Conservation (phyloP, 2,797 vertebrate species). For the Melanotaenia boesemani region DNA sequence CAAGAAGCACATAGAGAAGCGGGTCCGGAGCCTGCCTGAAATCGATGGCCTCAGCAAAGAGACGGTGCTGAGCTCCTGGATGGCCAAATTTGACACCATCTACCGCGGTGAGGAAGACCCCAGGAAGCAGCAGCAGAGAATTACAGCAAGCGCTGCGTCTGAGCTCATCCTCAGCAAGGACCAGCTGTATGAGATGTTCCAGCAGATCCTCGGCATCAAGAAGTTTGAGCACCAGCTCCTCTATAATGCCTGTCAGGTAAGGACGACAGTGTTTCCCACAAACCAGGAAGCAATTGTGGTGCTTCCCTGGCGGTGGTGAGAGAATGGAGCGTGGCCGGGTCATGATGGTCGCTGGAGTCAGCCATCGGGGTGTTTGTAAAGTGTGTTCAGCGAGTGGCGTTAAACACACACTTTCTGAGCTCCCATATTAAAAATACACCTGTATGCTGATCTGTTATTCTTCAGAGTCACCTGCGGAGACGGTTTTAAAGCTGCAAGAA, state of each 20-base stretch:
- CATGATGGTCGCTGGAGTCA: no score
- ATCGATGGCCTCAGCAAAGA: slow-evolving; percentile 99
- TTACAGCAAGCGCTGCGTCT: slow-evolving; percentile 95
- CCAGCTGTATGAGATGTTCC: slow-evolving; percentile 99
- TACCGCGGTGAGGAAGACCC: slow-evolving; percentile 97
- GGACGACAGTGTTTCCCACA: slow-evolving; percentile 4
- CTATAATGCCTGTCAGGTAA: slow-evolving; percentile 98
- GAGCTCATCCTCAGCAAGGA: slow-evolving; percentile 99
- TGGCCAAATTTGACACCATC: slow-evolving; percentile 98
- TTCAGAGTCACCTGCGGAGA: no score
- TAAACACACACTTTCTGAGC: no score
- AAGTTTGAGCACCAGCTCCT: slow-evolving; percentile 99
- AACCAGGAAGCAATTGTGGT: no score
- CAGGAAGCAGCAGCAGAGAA: slow-evolving; percentile 95
- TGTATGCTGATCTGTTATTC: no score
- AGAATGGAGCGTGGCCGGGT: no score
- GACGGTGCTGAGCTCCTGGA: slow-evolving; percentile 98
- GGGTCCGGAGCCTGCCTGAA: slow-evolving; percentile 96
- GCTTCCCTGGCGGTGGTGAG: no score
- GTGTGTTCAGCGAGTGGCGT: no score
- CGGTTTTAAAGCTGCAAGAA: no score
- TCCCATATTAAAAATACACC: no score
- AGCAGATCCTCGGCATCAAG: slow-evolving; percentile 97
- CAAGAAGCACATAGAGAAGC: slow-evolving; percentile 99
- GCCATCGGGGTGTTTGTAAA: no score